Evolutionary conservation across 2,113 vertebrate genomes (phyloP), one percentile per base, ranked within the genome.

Genomic region (Gymnocephalus cernua): DNA sequence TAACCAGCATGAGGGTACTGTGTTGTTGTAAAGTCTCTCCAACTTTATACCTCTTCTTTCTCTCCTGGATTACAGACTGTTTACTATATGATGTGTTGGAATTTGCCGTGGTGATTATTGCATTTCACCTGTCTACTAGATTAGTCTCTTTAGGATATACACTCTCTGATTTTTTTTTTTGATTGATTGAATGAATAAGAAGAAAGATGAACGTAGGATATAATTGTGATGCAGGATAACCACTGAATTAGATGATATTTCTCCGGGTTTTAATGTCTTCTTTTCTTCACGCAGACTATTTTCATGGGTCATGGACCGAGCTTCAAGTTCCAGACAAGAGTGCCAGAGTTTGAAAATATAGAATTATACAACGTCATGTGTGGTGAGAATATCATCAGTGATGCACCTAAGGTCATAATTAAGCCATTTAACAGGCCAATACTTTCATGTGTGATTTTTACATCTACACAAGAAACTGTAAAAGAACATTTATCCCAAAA

Each of bases 341-440:
- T 99, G 18, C 97, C 97, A 68, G 95, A 96, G 32, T 99, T 99
- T 93, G 98, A 99, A 92, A 99, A 98, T 82, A 99, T 99, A 57
- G 98, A 99, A 85, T 94, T 99, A 67, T 99, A 99, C 94, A 99
- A 99, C 35, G 92, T 99, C 71, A 99, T 99, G 98, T 99, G 98
- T 88, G 98, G 98, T 99, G 94, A 97, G 97, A 82, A 23, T 2
- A 5, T 4, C 32, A 38, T 13, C 32, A 6, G 59, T 9, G 23
- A 18, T 10, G n/a, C 14, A 18, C 45, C 16, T 29, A 7, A 19
- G 29, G 29, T 35, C 29, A 12, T 38, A 21, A 29, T 61, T 6
- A 38, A 11, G 32, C 32, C 14, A 9, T 58, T 29, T 29, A 29
- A 57, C 14, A 2, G 25, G 16, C 29, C 29, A 35, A 35, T 35